Base-by-base conservation (phyloP, 2,888 invertebrate species). In the Caenorhabditis sp. region DNA sequence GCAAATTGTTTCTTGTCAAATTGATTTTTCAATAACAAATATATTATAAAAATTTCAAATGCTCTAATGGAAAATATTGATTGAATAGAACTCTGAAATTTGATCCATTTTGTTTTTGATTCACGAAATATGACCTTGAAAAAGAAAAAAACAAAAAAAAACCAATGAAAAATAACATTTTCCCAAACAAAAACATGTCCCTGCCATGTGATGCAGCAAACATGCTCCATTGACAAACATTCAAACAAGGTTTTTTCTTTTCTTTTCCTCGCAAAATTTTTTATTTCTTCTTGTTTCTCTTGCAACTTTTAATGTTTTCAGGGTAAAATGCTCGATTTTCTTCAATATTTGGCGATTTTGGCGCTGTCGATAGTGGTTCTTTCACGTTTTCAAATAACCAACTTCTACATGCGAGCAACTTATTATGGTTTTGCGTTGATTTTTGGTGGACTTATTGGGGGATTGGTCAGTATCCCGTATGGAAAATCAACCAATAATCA, bases 401-500 rank as follows among this genome's bases (percentile, higher is more conserved):
- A 73, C 63, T 80, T 74, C 54, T 70, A 76, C 59, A 54, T 81
- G 3, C 70, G 77, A 52, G 58, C 64, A n/a, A 23, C 71, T 53
- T 67, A 70, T 59, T 81, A 67, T 67, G 70, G 63, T 25, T 23
- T 78, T 38, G 63, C 69, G n/a, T 23, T 81, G 27, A 71, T 75
- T n/a, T 49, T 81, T 43, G 81, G 78, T 49, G 79, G 79, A 57
- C 23, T 63, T 1, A 26, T 74, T 14, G 81, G 81, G 2, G 77
- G 76, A 17, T 21, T 81, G 20, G 62, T 67, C 5, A 68, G 70
- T 17, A 56, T 81, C 36, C 79, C 79, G 12, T 74, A 26, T 26
- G 81, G 81, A 59, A 76, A 64, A 63, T 66, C 77, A 1, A 57
- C 81, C 0, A 67, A 73, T 20, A 81, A 81, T 62, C 81, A 81